A percentile compares a stretch with the other conserved stretches of the same genome.
phyloP scores from a whole-genome alignment of 2,113 vertebrate genomes.

The Lucifuga dentata region DNA sequence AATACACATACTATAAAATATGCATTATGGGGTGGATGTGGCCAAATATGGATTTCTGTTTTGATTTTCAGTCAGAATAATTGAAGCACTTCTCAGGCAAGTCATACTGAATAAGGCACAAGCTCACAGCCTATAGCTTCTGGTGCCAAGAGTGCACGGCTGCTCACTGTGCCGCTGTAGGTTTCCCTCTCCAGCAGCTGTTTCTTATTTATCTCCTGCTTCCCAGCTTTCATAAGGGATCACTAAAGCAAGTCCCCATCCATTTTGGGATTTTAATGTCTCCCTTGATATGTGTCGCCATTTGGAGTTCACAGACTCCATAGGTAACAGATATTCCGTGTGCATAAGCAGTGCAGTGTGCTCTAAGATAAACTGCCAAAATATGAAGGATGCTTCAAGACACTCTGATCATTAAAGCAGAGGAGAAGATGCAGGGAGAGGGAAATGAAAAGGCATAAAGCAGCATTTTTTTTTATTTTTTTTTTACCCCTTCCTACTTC shows the following conservation, averaged over 20 bases:
- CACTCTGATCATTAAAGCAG: slow-evolving; percentile 64
- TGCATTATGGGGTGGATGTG: slow-evolving; percentile 61
- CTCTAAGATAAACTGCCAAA: slow-evolving; percentile 48
- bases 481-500: slow-evolving; percentile 19
- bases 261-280: slow-evolving; percentile 60
- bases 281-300: slow-evolving; percentile 63
- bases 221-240: slow-evolving; percentile 40
- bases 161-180: slow-evolving; percentile 19
- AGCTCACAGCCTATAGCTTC: slow-evolving; percentile 29
- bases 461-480: too few species aligned
- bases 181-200: slow-evolving; percentile 51
- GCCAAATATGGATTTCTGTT: slow-evolving; percentile 74
- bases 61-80: slow-evolving; percentile 70
- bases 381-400: slow-evolving; percentile 44
- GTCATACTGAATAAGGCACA: slow-evolving; percentile 51
- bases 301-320: slow-evolving; percentile 50
- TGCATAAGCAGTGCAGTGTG: slow-evolving; percentile 37
- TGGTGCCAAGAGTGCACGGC: slow-evolving; percentile 15
- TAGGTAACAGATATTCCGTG: slow-evolving; percentile 62
- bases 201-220: slow-evolving; percentile 61
- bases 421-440: slow-evolving; percentile 25
- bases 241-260: slow-evolving; percentile 51
- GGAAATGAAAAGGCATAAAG: slow-evolving; percentile 57
- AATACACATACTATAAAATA: slow-evolving; percentile 76
- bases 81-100: slow-evolving; percentile 53